Conservation (phyloP, 2,797 vertebrate species). For the Aplochiton taeniatus region DNA sequence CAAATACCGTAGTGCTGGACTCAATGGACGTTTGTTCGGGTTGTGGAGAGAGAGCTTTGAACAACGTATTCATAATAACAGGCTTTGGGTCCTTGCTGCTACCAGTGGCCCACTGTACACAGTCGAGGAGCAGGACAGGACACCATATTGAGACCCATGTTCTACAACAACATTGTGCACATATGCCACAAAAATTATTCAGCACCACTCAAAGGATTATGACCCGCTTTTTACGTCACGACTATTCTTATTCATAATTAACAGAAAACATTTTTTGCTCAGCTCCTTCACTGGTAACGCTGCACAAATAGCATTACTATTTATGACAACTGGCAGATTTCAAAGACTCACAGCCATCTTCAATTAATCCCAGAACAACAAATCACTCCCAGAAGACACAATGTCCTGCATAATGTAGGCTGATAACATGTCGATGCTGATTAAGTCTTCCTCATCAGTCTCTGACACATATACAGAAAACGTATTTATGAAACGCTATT, state of each 20-base stretch:
- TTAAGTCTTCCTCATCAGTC: constrained; percentile 4
- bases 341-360: constrained; percentile 17
- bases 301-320: constrained; percentile 25
- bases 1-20: constrained; percentile 28
- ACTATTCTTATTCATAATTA: constrained; percentile 3
- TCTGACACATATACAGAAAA: constrained; percentile 46
- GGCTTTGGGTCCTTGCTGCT: too few species aligned
- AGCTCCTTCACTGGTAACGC: constrained; percentile 16
- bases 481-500: constrained; percentile 67
- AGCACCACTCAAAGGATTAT: too few species aligned
- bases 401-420: constrained; percentile 24
- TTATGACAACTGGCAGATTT: constrained; percentile 13
- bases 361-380: constrained; percentile 11
- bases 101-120: too few species aligned
- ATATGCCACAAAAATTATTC: too few species aligned
- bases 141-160: too few species aligned
- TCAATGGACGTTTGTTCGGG: constrained; percentile 53
- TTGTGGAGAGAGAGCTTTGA: background rate
- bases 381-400: constrained; percentile 43
- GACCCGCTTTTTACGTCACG: too few species aligned
- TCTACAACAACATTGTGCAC: too few species aligned
- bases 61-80: too few species aligned
- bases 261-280: constrained; percentile 30
- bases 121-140: too few species aligned
- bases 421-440: constrained; percentile 5